Base-by-base conservation (phyloP, 2,797 vertebrate species). In the Hoplostethus mediterraneus region DNA sequence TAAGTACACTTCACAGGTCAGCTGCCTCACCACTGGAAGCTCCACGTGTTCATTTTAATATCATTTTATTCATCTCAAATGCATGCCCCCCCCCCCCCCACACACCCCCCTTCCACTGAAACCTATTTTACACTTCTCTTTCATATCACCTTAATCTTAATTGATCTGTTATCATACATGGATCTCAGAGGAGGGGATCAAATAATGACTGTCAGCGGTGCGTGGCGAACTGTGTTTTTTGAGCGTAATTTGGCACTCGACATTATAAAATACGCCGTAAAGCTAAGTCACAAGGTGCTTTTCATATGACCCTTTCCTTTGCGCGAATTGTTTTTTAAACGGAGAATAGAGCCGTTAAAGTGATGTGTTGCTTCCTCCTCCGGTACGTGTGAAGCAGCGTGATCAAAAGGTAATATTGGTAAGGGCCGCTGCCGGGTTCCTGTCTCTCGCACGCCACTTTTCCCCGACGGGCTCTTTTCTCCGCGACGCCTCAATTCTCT, bases 61-160 rank as follows among this genome's bases (percentile, higher is more conserved):
- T 86, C 17, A 51, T 87, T 90, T 81, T 89, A 77, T 92, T 89
- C 89, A 85, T 87, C 81, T 90, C 77, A 65, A 86, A 90, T 71
- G 80, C 73, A 79, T 33, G 1, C 3, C 7, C 84, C 48, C 71
- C 86, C 85, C 4, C 7, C 16, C 84, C 51, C 71, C 86, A n/a
- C n/a, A n/a, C n/a, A n/a, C 85, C 84, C 87, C 81, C 87, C 86
- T 1, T 21, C 83, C 86, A 77, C 71, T 85, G 76, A 81, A 91
- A 73, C 67, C 84, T 68, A 16, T 74, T 90, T 91, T 82, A 80
- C 88, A 90, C 88, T 90, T 90, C 89, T 85, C 88, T 90, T 92
- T 90, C 87, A 90, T 85, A 90, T 91, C 89, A 82, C 87, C 87
- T 87, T 90, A 88, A 92, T 92, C 89, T 91, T 91, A 92, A 93